Evolutionary conservation across 2,113 vertebrate species (phyloP).

Genomic region (Eulemur rufifrons): DNA sequence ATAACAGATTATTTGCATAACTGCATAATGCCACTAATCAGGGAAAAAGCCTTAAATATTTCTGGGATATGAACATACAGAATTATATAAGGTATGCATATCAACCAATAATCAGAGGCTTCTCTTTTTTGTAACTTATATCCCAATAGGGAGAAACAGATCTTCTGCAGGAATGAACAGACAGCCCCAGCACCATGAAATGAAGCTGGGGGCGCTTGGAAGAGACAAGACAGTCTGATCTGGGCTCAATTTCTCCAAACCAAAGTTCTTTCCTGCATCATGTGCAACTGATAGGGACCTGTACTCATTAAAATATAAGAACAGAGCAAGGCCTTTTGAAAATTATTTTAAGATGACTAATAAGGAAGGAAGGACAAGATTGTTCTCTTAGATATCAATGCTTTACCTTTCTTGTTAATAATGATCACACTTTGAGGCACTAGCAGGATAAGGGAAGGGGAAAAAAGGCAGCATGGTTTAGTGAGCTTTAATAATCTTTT

Average conservation of each 20-base stretch:
- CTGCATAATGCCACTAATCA: slow-evolving; percentile 89
- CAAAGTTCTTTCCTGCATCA: not conserved
- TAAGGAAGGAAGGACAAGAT: slow-evolving; percentile 17
- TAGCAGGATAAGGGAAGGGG: not conserved
- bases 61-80: slow-evolving; percentile 84
- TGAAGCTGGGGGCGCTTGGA: not conserved
- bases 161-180: slow-evolving; percentile 3
- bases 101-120: slow-evolving; percentile 74
- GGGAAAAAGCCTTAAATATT: slow-evolving; percentile 86
- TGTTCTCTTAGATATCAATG: not conserved
- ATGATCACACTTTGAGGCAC: slow-evolving; percentile 50
- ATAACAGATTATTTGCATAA: slow-evolving; percentile 90
- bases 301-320: slow-evolving; percentile 6
- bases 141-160: slow-evolving; percentile 42
- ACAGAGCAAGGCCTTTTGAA: not conserved
- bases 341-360: slow-evolving; percentile 51
- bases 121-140: slow-evolving; percentile 55
- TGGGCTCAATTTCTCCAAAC: not conserved
- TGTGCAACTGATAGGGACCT: not conserved
- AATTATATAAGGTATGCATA: slow-evolving; percentile 83
- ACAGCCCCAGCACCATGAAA: not conserved
- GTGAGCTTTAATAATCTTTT: slow-evolving; percentile 74
- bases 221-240: accelerated
- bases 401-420: slow-evolving; percentile 56
- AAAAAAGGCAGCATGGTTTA: slow-evolving; percentile 59